Evolutionary conservation across 2,888 invertebrate genomes (phyloP), one percentile per base, ranked within the genome.

Genomic region (Zygothrica quintamaculata): DNA sequence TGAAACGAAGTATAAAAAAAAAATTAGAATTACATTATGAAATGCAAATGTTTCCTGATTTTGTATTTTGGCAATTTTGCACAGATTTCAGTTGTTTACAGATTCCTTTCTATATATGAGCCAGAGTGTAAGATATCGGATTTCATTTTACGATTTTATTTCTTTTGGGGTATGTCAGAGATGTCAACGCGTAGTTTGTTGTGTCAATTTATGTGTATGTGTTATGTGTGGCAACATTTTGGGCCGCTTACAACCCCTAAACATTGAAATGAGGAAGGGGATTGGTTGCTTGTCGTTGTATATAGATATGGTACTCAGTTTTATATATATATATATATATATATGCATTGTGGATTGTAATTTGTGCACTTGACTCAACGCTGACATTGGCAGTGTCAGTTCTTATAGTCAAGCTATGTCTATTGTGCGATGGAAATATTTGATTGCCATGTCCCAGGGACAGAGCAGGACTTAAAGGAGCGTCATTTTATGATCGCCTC

Each of bases 101-200:
- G 11, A 33, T 26, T 47, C 47, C 5, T 33, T 13, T 15, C 18
- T 22, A 2, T 2, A 2, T 3, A 5, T 22, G 18, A 36, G 18
- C 18, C 8, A 13, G 8, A 7, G n/a, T n/a, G 6, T 1, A 7
- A 22, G 37, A 50, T 66, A 82, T 82, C 75, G 68, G 82, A 71
- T 82, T 82, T 76, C 84, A 43, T 75, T 85, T 85, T 73, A 79
- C 66, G 77, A 72, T 74, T 82, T 52, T 55, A 70, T 59, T n/a
- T n/a, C n/a, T 66, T 65, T 50, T 34, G 36, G 55, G 39, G 56
- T 50, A 65, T 77, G 80, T 65, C 82, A 82, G 70, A 62, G 65
- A 61, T 13, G 59, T 42, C 56, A 69, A 59, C 31, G 65, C 42
- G 62, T 65, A 60, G 64, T 75, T 78, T 77, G 69, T 72, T 80